Conservation (phyloP, 2,113 vertebrate genomes). For the Bos indicus region DNA sequence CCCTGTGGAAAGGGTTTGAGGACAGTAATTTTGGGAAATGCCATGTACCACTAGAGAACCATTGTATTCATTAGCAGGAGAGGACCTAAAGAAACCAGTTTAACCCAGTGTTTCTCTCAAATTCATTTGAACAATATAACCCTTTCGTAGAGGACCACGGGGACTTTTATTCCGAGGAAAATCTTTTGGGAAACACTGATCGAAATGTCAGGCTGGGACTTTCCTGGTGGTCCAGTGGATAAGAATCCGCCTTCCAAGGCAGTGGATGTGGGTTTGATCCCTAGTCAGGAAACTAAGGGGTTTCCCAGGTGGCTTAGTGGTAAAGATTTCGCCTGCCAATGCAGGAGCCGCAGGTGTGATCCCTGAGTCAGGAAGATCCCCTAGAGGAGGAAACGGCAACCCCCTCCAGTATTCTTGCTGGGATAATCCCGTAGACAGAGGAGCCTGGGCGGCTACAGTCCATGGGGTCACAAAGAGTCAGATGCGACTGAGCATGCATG, state of each 20-base stretch:
- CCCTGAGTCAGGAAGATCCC: background rate
- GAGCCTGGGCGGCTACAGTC: background rate
- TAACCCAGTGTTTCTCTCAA: background rate
- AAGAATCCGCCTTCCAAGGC: background rate
- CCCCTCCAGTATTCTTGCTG: background rate
- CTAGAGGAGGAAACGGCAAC: background rate
- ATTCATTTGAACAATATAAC: background rate
- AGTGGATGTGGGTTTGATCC: background rate
- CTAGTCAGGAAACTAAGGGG: background rate
- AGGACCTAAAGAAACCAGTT: background rate
- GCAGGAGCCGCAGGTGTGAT: fast-evolving
- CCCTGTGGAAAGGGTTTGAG: background rate
- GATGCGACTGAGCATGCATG: background rate
- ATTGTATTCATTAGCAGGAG: background rate
- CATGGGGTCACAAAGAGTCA: background rate
- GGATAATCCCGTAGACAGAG: background rate
- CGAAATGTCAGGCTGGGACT: background rate
- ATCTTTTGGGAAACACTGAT: background rate
- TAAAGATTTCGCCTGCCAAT: background rate
- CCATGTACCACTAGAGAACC: background rate
- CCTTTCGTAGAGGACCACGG: background rate
- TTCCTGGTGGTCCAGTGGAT: background rate
- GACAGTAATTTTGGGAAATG: background rate
- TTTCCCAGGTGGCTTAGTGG: background rate
- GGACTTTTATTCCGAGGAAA: background rate